Evolutionary conservation across 2,888 invertebrate species (phyloP).

Genomic region (Pseudococcus longispinus): DNA sequence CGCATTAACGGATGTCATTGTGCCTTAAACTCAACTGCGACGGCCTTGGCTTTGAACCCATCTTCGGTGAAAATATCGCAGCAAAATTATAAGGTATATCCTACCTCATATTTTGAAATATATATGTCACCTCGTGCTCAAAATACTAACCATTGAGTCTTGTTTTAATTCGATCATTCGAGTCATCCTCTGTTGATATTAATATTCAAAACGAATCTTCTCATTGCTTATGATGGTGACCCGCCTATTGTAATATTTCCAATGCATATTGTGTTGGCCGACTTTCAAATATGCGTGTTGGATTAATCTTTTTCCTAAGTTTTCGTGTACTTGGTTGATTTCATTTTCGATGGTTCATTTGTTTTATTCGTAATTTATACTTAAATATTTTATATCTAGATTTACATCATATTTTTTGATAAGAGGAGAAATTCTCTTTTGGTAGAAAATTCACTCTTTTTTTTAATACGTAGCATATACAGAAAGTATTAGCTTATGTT

Average conservation of each 20-base stretch:
- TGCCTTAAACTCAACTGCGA: background rate
- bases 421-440: background rate
- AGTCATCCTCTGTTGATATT: slow-evolving; percentile 40
- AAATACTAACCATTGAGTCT: slow-evolving; percentile 50
- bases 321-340: background rate
- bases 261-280: slow-evolving; percentile 24
- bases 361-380: background rate
- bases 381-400: background rate
- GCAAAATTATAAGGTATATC: slow-evolving; percentile 42
- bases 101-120: slow-evolving; percentile 48
- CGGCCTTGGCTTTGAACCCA: slow-evolving; percentile 43
- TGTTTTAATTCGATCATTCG: slow-evolving; percentile 45
- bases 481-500: background rate
- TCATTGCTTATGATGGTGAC: background rate
- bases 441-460: background rate
- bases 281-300: slow-evolving; percentile 26
- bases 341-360: slow-evolving; percentile 11
- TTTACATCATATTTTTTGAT: background rate
- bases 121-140: slow-evolving; percentile 54
- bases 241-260: slow-evolving; percentile 38
- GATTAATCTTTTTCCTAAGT: background rate
- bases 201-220: slow-evolving; percentile 48
- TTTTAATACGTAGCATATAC: background rate
- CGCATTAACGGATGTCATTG: slow-evolving; percentile 31
- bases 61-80: background rate